Conservation (phyloP, 2,888 invertebrate species). For the Entomobrya multifasciata region DNA sequence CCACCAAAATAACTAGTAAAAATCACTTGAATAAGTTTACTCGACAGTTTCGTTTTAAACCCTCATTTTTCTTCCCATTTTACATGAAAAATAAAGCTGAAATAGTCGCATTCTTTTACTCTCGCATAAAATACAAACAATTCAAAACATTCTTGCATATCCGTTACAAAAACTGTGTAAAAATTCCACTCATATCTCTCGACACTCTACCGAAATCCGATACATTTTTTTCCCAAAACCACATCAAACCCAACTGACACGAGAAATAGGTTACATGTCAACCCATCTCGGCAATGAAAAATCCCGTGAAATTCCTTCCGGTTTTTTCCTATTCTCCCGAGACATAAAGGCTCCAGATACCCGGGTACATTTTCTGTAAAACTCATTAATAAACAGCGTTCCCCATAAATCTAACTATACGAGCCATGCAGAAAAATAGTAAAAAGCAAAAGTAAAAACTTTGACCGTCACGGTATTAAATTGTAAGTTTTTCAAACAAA, state of each 20-base stretch:
- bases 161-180: background rate
- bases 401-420: slow-evolving; percentile 28
- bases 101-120: background rate
- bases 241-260: background rate
- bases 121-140: background rate
- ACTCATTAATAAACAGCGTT: slow-evolving; percentile 30
- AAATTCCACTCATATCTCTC: slow-evolving; percentile 16
- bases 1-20: background rate
- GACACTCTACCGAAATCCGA: slow-evolving; percentile 22
- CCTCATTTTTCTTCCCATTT: slow-evolving; percentile 29
- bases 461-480: slow-evolving; percentile 25
- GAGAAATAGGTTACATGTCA: slow-evolving; percentile 20
- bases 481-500: slow-evolving; percentile 47
- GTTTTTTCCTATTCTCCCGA: background rate
- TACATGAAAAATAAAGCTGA: no score
- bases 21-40: slow-evolving; percentile 12
- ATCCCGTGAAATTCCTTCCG: no score
- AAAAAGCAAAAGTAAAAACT: background rate
- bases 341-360: no score
- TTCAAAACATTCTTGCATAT: no score
- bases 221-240: background rate
- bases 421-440: slow-evolving; percentile 32
- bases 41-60: slow-evolving; percentile 38
- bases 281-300: no score
- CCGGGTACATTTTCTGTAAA: background rate